Conservation (phyloP, 2,113 vertebrate genomes). For the Coracopsis vasa region DNA sequence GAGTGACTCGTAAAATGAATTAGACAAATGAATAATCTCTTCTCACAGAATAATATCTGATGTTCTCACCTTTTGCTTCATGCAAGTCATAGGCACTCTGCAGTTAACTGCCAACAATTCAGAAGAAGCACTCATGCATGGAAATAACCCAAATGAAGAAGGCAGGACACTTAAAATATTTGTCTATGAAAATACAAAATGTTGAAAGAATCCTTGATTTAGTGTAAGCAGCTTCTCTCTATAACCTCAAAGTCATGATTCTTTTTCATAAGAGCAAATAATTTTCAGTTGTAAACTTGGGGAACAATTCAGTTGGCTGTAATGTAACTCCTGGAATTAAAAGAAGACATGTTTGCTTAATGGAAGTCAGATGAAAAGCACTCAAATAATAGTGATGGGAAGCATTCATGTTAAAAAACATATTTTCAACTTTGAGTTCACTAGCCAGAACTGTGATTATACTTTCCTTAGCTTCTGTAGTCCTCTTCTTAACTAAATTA, state of each 20-base stretch:
- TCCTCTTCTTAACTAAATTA: background rate
- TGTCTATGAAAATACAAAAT: background rate
- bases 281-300: background rate
- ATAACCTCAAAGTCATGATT: background rate
- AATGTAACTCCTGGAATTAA: background rate
- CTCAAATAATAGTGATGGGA: accelerated
- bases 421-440: background rate
- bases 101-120: background rate
- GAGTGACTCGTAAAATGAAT: background rate
- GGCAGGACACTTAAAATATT: background rate
- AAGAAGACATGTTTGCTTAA: background rate
- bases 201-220: background rate
- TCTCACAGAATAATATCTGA: background rate
- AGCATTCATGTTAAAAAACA: background rate
- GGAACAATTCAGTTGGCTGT: background rate
- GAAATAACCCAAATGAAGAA: background rate
- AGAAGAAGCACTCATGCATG: background rate
- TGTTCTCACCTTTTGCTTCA: background rate
- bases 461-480: background rate
- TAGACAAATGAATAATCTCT: background rate
- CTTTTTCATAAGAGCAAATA: background rate
- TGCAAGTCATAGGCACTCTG: background rate
- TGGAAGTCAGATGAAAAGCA: background rate
- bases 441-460: background rate
- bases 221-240: background rate